Base-by-base conservation (phyloP, 2,797 vertebrate species). In the Arnoldichthys spilopterus region DNA sequence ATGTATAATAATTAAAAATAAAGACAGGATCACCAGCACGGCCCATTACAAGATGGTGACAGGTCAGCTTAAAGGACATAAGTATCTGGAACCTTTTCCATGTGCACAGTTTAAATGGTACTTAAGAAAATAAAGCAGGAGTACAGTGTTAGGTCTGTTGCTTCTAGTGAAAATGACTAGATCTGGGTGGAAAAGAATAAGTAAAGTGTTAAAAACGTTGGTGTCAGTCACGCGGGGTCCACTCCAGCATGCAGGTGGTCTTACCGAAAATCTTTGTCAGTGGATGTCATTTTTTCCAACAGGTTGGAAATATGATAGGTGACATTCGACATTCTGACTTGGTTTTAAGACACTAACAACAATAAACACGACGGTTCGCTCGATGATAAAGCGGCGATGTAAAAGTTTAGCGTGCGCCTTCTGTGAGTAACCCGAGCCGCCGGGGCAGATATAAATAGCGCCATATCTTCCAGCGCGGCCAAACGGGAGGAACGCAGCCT, bases 221-320 rank as follows among this genome's bases (percentile, higher is more conserved):
- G n/a, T n/a, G n/a, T n/a, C n/a, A 84, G 61, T 78, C 86, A 83
- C 87, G 86, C 81, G 74, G 71, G 73, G 86, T 82, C 79, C 79
- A 64, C 77, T 82, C 64, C 76, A 80, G 72, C 79, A 83, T 76
- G 81, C 61, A 70, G 51, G 54, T 51, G 30, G 18, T 74, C 91
- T 89, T 91, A 98, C 97, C 97, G 94, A 90, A 98, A 98, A 88
- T 98, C 97, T 92, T 98, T 98, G 94, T 98, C 97, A 69, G 93
- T 94, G 78, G 97, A 98, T 26, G 95, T 97, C 97, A 98, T 98
- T 91, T 98, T 98, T 93, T 98, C 97, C 95, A 98, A 85, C 77
- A 98, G 90, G 90, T 96, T 96, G 94, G 97, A 95, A 92, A 98
- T 94, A 87, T 97, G 94, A 88, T 96, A 98, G 6, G 97, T 93